These are phyloP conservation scores for Pantherophis guttatus DNA, from an alignment of 2,113 vertebrate genomes.

Conservation along the genomic window DNA sequence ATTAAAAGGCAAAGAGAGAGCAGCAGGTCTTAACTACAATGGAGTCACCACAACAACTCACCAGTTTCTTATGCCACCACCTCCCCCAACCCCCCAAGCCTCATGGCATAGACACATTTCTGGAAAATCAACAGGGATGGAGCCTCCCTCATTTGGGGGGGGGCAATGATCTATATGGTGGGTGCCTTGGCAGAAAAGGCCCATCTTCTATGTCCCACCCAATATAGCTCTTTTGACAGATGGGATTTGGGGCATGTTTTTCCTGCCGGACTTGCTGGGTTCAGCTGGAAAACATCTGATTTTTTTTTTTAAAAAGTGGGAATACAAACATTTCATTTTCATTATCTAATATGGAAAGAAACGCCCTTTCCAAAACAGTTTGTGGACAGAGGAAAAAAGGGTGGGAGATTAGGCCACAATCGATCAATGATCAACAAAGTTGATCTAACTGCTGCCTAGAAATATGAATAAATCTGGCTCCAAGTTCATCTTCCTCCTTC, in stretches of 20 bases:
- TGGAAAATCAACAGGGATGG: background rate
- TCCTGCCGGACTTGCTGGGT: background rate
- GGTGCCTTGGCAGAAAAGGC: background rate
- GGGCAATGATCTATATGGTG: background rate
- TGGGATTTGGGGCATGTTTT: background rate
- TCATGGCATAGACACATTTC: background rate
- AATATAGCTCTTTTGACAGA: background rate
- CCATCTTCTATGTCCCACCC: background rate
- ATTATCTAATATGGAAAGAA: background rate
- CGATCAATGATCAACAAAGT: background rate
- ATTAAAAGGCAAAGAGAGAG: background rate
- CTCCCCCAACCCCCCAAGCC: background rate
- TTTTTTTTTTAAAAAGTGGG: background rate
- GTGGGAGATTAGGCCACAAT: background rate
- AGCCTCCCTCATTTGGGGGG: background rate
- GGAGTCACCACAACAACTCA: background rate
- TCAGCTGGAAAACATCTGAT: background rate
- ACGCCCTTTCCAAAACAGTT: background rate
- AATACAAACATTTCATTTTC: background rate
- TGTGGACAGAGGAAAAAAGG: background rate
- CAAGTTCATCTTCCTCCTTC: background rate
- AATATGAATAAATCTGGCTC: background rate
- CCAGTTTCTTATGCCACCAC: background rate
- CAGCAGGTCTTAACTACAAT: background rate
- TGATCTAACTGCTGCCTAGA: background rate